Evolutionary conservation across 2,797 vertebrate genomes (phyloP).

Genomic region (Anomalospiza imberbis): DNA sequence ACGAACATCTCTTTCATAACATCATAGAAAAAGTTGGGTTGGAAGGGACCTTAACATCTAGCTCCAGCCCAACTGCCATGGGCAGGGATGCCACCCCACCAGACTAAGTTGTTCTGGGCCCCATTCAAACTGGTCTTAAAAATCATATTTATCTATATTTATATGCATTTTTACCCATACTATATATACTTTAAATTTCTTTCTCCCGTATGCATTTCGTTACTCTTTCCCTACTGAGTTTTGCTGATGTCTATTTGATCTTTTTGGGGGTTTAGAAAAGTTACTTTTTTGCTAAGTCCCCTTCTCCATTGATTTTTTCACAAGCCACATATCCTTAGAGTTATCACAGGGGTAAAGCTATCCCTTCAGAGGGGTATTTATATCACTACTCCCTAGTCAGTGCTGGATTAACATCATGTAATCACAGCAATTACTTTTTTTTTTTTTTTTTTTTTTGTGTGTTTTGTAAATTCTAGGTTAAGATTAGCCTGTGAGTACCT

Average conservation of each 20-base stretch:
- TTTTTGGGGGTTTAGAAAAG: not conserved
- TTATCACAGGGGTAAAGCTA: not conserved
- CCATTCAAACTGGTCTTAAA: not conserved
- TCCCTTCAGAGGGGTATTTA: not conserved
- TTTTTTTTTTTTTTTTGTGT: not conserved
- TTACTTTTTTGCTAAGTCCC: not conserved
- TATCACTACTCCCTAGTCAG: not conserved
- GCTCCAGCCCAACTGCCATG: not conserved
- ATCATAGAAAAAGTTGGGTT: not conserved
- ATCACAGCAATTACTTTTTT: not conserved
- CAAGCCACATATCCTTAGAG: accelerated
- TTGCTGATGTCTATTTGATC: not conserved
- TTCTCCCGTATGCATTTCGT: not conserved
- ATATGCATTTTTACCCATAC: not conserved
- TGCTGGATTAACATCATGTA: not conserved
- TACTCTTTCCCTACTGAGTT: not conserved
- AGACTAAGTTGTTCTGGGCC: not conserved
- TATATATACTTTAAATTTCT: not conserved
- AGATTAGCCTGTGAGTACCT: not conserved
- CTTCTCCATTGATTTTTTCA: not conserved
- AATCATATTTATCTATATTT: not conserved
- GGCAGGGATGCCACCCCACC: not conserved
- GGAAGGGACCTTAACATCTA: not conserved
- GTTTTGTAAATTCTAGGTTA: not conserved
- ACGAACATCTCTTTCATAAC: not conserved